phyloP scores from a whole-genome alignment of 2,888 invertebrate genomes.

The Drosophila eohydei region DNA sequence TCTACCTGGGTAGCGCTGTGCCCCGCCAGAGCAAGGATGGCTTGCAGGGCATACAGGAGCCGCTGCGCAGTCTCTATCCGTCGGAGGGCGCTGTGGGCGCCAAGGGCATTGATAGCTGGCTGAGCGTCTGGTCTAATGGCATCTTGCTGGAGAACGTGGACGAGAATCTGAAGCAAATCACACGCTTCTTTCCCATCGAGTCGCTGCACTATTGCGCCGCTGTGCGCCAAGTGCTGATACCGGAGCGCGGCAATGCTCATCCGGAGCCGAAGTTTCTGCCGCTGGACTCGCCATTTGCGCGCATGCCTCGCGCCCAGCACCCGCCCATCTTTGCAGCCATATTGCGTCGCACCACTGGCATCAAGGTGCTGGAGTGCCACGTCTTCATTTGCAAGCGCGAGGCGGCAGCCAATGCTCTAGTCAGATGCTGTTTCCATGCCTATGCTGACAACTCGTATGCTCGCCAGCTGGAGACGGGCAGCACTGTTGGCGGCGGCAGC shows the following conservation, averaged over 20 bases:
- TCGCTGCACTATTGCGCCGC: slow-evolving; percentile 98
- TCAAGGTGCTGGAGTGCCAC: slow-evolving; percentile 99
- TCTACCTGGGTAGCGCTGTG: slow-evolving; percentile 98
- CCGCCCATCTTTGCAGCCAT: slow-evolving; percentile 99
- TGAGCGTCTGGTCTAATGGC: slow-evolving; percentile 98
- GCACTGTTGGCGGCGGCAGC: slow-evolving; percentile 85
- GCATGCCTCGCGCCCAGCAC: slow-evolving; percentile 95
- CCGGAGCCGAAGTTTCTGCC: slow-evolving; percentile 95
- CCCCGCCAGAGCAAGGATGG: slow-evolving; percentile 99
- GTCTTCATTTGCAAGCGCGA: slow-evolving; percentile 98
- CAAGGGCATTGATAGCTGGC: slow-evolving; percentile 97
- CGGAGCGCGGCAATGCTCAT: slow-evolving; percentile 87
- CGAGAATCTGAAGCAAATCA: slow-evolving; percentile 96
- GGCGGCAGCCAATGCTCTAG: slow-evolving; percentile 98
- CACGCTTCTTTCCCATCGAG: slow-evolving; percentile 97
- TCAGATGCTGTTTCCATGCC: slow-evolving; percentile 98
- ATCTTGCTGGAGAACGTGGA: slow-evolving; percentile 97
- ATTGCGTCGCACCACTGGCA: slow-evolving; percentile 96
- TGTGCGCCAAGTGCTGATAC: slow-evolving; percentile 92
- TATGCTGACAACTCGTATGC: slow-evolving; percentile 98
- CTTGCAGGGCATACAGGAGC: slow-evolving; percentile 98
- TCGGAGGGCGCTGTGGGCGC: slow-evolving; percentile 95
- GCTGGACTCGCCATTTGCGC: slow-evolving; percentile 97
- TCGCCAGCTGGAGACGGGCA: slow-evolving; percentile 90
- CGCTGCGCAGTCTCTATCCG: slow-evolving; percentile 97